Evolutionary conservation across 2,888 invertebrate genomes (phyloP).

Genomic region (Machimus atricapillus): DNA sequence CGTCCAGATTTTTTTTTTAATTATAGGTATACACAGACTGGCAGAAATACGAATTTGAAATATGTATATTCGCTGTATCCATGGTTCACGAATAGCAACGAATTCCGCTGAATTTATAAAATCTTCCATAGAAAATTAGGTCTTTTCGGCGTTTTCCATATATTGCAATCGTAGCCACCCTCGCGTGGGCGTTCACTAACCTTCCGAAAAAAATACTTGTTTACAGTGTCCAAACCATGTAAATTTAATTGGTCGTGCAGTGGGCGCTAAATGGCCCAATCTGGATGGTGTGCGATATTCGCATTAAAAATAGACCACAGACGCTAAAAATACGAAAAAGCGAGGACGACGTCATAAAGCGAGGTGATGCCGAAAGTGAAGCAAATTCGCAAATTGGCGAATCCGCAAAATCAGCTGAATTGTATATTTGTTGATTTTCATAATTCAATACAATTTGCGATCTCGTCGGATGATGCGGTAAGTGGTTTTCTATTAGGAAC

Average conservation of each 20-base stretch:
- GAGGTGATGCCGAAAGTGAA: not conserved
- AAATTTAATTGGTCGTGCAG: not conserved
- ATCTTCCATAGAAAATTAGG: not conserved
- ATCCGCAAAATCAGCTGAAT: not conserved
- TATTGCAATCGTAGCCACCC: not conserved
- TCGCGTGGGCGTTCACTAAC: not conserved
- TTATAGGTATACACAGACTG: not conserved
- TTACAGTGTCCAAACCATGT: not conserved
- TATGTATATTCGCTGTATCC: not conserved
- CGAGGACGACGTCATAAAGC: not conserved
- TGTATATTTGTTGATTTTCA: not conserved
- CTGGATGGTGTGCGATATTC: not conserved
- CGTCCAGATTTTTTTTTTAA: not conserved
- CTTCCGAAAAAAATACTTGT: not conserved
- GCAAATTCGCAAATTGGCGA: not conserved
- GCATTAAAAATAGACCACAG: not conserved
- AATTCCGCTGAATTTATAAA: not conserved
- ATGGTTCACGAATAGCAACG: not conserved
- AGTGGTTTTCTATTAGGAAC: not conserved
- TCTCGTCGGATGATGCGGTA: not conserved
- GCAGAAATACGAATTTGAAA: not conserved
- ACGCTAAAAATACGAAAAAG: not conserved
- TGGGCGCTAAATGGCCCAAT: not conserved
- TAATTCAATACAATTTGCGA: not conserved
- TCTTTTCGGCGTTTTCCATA: not conserved